Percentiles rank a stretch among this genome's conserved stretches.
These are phyloP conservation scores for Pristis pectinata DNA, from an alignment of 2,797 vertebrate genomes.

Conservation along the genomic window DNA sequence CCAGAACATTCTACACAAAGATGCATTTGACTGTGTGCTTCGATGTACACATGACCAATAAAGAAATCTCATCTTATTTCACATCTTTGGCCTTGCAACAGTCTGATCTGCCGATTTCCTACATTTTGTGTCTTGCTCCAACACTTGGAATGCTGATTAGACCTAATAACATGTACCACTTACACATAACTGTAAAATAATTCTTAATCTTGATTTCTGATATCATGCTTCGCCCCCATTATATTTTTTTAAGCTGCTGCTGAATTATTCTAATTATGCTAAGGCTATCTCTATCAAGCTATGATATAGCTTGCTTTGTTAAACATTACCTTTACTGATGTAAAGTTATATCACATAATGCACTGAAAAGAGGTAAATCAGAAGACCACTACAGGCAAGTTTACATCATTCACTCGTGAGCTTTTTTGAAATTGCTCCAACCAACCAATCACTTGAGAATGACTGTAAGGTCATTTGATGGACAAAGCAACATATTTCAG, in stretches of 20 bases:
- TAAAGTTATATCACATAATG: not conserved
- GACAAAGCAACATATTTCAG: slow-evolving; percentile 60
- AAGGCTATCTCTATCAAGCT: not conserved
- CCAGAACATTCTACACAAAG: too few relatives aligned
- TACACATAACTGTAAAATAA: not conserved
- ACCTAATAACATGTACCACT: not conserved
- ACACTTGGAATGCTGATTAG: not conserved
- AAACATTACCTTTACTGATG: not conserved
- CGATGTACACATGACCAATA: too few relatives aligned
- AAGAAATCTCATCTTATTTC: too few relatives aligned
- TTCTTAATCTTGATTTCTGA: not conserved
- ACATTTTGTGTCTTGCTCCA: too few relatives aligned
- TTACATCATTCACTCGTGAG: not conserved
- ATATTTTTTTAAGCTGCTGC: not conserved
- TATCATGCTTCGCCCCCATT: not conserved
- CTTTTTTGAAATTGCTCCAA: slow-evolving; percentile 21
- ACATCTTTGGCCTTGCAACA: too few relatives aligned
- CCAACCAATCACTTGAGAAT: slow-evolving; percentile 18
- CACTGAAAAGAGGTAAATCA: not conserved
- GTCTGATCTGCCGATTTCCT: too few relatives aligned
- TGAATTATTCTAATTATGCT: not conserved
- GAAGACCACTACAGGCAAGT: slow-evolving; percentile 7
- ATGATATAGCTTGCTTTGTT: not conserved
- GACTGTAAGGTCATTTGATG: slow-evolving; percentile 58
- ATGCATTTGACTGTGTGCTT: too few relatives aligned